Base-by-base conservation (phyloP, 2,797 vertebrate species). In the Cossypha caffra region DNA sequence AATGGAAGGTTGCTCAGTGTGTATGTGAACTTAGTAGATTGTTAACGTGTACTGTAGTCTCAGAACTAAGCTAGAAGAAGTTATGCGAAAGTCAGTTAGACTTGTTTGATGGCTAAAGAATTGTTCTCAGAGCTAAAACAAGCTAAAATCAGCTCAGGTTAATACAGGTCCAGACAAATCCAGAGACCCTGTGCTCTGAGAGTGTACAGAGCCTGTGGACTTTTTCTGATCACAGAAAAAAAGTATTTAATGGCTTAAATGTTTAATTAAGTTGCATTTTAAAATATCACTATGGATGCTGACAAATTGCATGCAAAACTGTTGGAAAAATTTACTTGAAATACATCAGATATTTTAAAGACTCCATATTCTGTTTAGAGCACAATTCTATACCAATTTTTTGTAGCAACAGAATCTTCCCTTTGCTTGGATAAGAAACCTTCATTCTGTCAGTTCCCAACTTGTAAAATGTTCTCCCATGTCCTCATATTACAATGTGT, bases 281-380 rank as follows among this genome's bases (percentile, higher is more conserved):
- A 25, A 72, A 71, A 38, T 71, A 18, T 15, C 0, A 0, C 55
- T 59, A 13, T 35, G 37, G 18, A 25, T 71, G 26, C 47, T 79
- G 59, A 35, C 14, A 63, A 73, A 74, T 37, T 69, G 26, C 16
- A 17, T 89, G 28, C 33, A 81, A 38, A 84, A 48, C 23, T 52
- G 11, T 55, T 75, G 67, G 79, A 31, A 85, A 82, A 66, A 72
- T 13, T 40, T 81, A 42, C 37, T 84, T 74, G 40, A 71, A 63
- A 33, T 37, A 3, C 45, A 7, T 83, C 5, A 11, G 48, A 24
- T 33, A 33, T 64, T 64, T 86, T 86, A 52, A 78, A 81, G 26
- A 24, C 16, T 31, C 18, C 64, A 13, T 67, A 23, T 4, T 59
- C 59, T 74, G 16, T 77, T 84, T 66, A 25, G 16, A 64, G 5